Percentiles rank a stretch among this genome's conserved stretches.
phyloP scores from a whole-genome alignment of 2,797 vertebrate species.

The Cygnus olor region DNA sequence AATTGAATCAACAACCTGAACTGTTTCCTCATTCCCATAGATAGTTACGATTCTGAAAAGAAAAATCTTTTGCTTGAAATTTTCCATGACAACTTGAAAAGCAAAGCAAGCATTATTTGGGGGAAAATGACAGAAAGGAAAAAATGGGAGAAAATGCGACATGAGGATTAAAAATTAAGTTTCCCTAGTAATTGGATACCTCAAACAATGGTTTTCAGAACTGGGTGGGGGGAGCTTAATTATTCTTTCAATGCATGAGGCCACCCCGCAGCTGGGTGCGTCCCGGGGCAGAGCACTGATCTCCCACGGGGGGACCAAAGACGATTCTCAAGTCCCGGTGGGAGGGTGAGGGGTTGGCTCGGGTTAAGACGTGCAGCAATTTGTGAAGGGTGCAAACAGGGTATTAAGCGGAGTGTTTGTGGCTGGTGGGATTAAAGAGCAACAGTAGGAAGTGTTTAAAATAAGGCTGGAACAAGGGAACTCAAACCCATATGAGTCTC shows the following conservation, averaged over 20 bases:
- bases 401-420: neutral
- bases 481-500: neutral
- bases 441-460: constrained; percentile 20
- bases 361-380: neutral
- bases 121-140: neutral
- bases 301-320: neutral
- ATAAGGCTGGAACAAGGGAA: neutral
- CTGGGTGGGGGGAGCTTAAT: rapidly evolving
- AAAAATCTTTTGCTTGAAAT: neutral
- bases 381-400: neutral
- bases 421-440: neutral
- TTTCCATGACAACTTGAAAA: neutral
- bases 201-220: neutral
- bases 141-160: neutral
- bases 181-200: neutral
- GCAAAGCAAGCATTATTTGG: neutral
- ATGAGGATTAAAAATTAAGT: neutral
- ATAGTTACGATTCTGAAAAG: neutral
- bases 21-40: neutral
- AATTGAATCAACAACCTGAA: neutral
- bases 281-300: rapidly evolving
- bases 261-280: rapidly evolving
- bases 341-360: neutral
- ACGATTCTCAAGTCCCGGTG: rapidly evolving
- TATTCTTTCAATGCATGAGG: too few species aligned